Conservation (phyloP, 2,113 vertebrate genomes). For the Cichladusa arquata region DNA sequence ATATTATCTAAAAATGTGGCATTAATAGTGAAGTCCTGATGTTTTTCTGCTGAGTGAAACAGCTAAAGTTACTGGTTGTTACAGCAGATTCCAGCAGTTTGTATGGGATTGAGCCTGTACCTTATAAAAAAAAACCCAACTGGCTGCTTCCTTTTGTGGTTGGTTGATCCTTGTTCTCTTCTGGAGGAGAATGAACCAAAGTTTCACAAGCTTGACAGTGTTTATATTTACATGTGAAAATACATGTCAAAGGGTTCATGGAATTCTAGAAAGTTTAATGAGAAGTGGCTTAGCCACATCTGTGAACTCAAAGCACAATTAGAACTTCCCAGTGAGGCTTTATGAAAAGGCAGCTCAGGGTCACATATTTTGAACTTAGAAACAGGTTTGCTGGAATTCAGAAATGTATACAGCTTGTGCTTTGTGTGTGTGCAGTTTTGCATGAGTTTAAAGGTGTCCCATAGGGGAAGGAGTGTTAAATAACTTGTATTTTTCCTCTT, state of each 20-base stretch:
- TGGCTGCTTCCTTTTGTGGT: constrained; percentile 15
- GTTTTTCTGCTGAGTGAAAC: background rate
- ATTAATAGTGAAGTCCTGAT: background rate
- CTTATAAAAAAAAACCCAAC: background rate
- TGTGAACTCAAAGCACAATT: constrained; percentile 26
- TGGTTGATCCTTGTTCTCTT: background rate
- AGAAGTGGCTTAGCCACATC: constrained; percentile 48
- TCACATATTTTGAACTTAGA: constrained; percentile 13
- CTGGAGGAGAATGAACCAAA: background rate
- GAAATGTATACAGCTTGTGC: background rate
- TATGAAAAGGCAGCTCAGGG: constrained; percentile 9
- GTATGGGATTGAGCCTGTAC: background rate
- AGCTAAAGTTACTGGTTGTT: background rate
- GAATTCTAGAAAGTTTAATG: constrained; percentile 21
- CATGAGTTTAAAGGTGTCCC: background rate
- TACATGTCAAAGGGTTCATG: background rate
- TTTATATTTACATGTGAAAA: constrained; percentile 33
- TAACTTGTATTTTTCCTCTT: background rate
- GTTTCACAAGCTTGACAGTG: background rate
- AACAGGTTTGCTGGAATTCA: background rate
- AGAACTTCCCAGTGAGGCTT: constrained; percentile 24
- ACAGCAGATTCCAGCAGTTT: background rate
- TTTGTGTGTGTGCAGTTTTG: background rate
- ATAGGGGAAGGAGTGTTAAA: background rate
- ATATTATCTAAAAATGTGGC: background rate